Evolutionary conservation across 35 echinoderm and acorn worm species (phyloP).

Genomic region (Lytechinus variegatus): DNA sequence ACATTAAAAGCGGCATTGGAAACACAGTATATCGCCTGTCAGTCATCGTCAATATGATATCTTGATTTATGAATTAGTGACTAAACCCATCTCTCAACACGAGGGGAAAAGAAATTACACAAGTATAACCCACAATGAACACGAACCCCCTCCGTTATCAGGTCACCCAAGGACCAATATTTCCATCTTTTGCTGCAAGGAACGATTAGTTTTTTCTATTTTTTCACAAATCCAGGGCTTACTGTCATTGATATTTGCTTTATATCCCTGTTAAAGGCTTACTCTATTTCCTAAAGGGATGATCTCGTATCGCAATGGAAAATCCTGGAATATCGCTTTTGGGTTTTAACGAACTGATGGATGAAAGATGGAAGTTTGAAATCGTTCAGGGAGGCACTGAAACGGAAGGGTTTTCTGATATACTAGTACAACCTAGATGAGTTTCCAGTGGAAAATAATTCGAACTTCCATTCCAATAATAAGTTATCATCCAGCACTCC

Average conservation of each 20-base stretch:
- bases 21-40: background rate
- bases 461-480: no score
- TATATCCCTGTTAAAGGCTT: conserved; percentile 4
- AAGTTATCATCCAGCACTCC: no score
- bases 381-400: background rate
- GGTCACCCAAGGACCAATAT: background rate
- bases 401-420: no score
- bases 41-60: background rate
- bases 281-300: conserved; percentile 12
- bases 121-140: background rate
- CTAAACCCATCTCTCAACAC: background rate
- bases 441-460: no score
- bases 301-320: background rate
- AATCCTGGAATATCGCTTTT: background rate
- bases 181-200: background rate
- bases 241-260: conserved; percentile 4
- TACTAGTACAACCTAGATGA: no score
- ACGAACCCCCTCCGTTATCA: background rate
- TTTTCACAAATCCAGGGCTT: background rate
- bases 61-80: background rate
- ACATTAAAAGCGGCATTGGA: background rate
- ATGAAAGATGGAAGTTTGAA: background rate
- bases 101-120: background rate
- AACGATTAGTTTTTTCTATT: background rate
- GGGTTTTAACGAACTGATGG: background rate